Evolutionary conservation across 53 echinoderm and acorn worm genomes (phyloP).

Genomic region (Pentamera pediparva): DNA sequence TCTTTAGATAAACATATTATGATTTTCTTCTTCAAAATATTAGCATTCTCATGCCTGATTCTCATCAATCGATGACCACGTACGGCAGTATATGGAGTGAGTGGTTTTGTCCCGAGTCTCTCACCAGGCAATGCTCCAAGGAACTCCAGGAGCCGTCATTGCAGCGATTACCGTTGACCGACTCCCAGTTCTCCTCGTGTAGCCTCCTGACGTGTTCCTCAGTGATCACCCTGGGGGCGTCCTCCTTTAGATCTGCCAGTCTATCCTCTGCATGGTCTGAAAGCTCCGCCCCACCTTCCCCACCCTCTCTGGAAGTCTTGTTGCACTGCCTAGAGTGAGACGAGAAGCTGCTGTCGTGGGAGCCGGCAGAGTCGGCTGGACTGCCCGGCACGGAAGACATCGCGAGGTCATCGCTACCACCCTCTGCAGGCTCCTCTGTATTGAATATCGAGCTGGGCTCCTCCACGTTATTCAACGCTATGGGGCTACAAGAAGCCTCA

Average conservation of each 20-base stretch:
- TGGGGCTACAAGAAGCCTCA: neutral
- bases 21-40: too few species aligned
- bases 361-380: neutral
- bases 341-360: conserved; percentile 10
- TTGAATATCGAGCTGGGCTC: too few species aligned
- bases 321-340: conserved; percentile 2
- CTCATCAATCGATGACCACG: conserved; percentile 70
- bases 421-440: neutral
- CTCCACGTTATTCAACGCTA: too few species aligned
- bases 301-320: neutral
- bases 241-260: conserved; percentile 21
- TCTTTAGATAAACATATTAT: too few species aligned
- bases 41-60: neutral
- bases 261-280: neutral
- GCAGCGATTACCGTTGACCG: conserved; percentile 84
- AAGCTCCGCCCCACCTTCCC: neutral
- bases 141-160: conserved; percentile 63
- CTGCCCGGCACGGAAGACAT: conserved; percentile 23
- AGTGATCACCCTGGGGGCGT: conserved; percentile 31
- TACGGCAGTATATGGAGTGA: conserved; percentile 97
- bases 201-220: conserved; percentile 58
- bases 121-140: conserved; percentile 67
- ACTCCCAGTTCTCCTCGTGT: conserved; percentile 68
- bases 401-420: conserved; percentile 3
- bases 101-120: conserved; percentile 46